Percentiles rank a stretch among this genome's conserved stretches.
These are phyloP conservation scores for Desoria tigrina DNA, from an alignment of 2,888 invertebrate genomes.

Conservation along the genomic window DNA sequence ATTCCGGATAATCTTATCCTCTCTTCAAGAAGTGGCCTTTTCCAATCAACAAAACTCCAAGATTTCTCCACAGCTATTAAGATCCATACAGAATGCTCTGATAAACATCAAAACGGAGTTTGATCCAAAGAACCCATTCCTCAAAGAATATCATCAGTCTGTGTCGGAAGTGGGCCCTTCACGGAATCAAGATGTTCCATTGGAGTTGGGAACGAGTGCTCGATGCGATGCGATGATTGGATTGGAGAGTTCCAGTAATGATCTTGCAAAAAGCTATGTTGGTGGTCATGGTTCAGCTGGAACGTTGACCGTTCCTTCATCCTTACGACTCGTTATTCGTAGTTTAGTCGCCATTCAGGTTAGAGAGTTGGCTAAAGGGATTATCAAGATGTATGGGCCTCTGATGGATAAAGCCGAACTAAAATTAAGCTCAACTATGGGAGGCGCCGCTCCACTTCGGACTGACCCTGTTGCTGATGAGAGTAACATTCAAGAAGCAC, in stretches of 20 bases:
- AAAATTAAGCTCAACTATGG: background rate
- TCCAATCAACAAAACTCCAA: slow-evolving; percentile 29
- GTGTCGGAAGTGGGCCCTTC: too few species aligned
- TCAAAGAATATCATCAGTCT: slow-evolving; percentile 7
- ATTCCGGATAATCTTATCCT: slow-evolving; percentile 28
- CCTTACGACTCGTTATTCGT: slow-evolving; percentile 13
- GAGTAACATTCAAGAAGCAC: background rate
- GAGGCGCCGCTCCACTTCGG: too few species aligned
- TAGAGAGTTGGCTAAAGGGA: slow-evolving; percentile 17
- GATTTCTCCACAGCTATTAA: slow-evolving; percentile 26
- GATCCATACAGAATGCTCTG: slow-evolving; percentile 27
- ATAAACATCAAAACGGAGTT: slow-evolving; percentile 14
- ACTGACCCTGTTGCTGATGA: background rate
- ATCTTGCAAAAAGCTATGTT: too few species aligned
- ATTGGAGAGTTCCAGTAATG: too few species aligned
- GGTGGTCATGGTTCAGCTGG: too few species aligned
- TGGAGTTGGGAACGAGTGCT: too few species aligned
- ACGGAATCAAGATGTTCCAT: too few species aligned
- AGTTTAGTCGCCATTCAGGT: slow-evolving; percentile 31
- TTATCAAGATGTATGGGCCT: slow-evolving; percentile 23
- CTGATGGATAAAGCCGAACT: slow-evolving; percentile 20
- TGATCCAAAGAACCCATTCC: slow-evolving; percentile 18
- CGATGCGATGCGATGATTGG: too few species aligned
- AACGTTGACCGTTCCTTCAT: background rate
- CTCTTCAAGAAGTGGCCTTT: slow-evolving; percentile 32